phyloP scores from a whole-genome alignment of 2,797 vertebrate species.

The Gymnothorax javanicus region DNA sequence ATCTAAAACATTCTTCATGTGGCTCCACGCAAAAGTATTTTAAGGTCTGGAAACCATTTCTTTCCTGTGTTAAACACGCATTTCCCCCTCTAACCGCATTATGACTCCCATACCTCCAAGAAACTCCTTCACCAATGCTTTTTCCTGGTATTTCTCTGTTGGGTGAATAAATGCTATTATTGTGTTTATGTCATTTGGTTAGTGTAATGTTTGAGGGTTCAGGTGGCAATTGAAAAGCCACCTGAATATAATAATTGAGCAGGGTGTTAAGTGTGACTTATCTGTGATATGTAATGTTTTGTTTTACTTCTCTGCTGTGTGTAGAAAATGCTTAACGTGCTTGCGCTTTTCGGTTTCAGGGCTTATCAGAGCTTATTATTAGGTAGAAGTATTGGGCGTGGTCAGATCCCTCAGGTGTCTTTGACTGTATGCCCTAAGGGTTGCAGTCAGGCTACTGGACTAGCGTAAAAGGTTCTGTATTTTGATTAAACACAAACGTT shows the following conservation, averaged over 20 bases:
- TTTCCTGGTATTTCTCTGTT: neutral
- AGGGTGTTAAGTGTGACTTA: neutral
- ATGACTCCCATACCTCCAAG: neutral
- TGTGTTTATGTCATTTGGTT: neutral
- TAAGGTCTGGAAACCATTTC: neutral
- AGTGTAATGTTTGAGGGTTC: neutral
- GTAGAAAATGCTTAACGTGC: neutral
- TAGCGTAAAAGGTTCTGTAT: neutral
- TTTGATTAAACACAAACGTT: neutral
- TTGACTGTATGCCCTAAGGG: neutral
- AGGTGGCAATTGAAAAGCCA: neutral
- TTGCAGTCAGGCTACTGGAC: neutral
- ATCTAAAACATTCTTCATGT: neutral
- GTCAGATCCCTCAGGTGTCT: neutral
- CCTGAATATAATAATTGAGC: neutral
- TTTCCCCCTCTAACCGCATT: neutral
- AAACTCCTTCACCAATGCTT: neutral
- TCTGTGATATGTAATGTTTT: too few species aligned
- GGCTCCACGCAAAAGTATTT: neutral
- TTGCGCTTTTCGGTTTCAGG: neutral
- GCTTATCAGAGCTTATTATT: neutral
- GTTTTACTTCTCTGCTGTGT: neutral
- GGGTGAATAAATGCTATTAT: neutral
- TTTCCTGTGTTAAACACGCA: neutral
- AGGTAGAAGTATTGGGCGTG: neutral